These are phyloP conservation scores for Australoheros facetus DNA, from an alignment of 2,797 vertebrate species.

Conservation along the genomic window DNA sequence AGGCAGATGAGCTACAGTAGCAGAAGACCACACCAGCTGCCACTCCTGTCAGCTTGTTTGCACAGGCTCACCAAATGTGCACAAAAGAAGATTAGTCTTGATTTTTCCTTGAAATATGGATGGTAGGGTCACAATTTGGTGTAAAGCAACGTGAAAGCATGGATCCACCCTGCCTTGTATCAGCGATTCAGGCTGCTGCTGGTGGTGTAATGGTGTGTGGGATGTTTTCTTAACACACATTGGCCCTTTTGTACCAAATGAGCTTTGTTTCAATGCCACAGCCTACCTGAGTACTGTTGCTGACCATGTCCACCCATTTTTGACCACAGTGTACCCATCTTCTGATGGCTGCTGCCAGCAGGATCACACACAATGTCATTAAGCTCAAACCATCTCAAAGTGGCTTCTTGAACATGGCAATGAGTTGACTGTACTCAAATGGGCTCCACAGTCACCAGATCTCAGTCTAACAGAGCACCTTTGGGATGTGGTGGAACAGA, in stretches of 20 bases:
- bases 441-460: background rate
- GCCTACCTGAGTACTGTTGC: background rate
- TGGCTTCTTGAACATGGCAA: background rate
- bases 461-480: background rate
- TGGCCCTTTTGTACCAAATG: background rate
- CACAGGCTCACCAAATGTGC: background rate
- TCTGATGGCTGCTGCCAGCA: too few species aligned
- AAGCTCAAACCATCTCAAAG: background rate
- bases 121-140: background rate
- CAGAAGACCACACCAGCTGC: background rate
- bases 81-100: background rate
- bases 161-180: background rate
- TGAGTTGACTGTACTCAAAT: background rate
- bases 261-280: background rate
- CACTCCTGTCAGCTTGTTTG: background rate
- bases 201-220: too few species aligned
- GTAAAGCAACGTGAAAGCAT: background rate
- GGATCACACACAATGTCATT: background rate
- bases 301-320: fast-evolving
- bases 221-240: too few species aligned
- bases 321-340: too few species aligned
- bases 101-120: background rate
- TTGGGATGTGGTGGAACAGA: background rate
- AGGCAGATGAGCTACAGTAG: background rate
- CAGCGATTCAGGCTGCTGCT: background rate